These are phyloP conservation scores for Cossypha heuglini DNA, from an alignment of 2,797 vertebrate genomes.

Conservation along the genomic window DNA sequence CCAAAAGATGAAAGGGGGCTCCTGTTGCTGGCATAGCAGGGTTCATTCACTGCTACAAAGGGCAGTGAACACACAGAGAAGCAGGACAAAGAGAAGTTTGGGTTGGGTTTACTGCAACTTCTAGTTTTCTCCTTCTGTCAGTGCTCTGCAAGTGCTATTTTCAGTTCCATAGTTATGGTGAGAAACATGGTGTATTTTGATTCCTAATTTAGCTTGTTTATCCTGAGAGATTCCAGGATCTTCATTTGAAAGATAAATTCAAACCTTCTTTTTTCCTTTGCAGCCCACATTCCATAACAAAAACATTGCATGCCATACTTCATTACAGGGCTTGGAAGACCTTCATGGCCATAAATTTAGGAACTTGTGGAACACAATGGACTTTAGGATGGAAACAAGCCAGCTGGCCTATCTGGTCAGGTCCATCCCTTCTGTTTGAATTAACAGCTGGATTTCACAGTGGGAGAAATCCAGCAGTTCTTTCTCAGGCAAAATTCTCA, in stretches of 20 bases:
- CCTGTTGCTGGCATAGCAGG: background rate
- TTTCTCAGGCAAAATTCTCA: constrained; percentile 65
- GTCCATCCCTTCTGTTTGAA: constrained; percentile 67
- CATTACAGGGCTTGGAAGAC: constrained; percentile 52
- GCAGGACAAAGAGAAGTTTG: background rate
- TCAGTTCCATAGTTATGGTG: constrained; percentile 37
- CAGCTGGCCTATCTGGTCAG: constrained; percentile 66
- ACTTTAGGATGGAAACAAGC: constrained; percentile 53
- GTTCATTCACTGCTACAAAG: background rate
- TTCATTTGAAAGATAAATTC: constrained; percentile 47
- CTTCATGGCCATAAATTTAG: constrained; percentile 61
- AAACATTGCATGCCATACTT: constrained; percentile 51
- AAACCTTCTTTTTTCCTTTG: constrained; percentile 61
- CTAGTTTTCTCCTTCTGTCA: background rate
- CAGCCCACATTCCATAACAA: constrained; percentile 40
- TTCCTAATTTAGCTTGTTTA: constrained; percentile 59
- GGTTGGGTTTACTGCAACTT: background rate
- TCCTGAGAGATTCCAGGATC: constrained; percentile 31
- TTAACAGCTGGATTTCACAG: constrained; percentile 63
- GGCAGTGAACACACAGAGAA: background rate
- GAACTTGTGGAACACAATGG: constrained; percentile 59
- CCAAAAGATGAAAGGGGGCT: background rate
- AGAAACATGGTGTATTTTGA: constrained; percentile 43
- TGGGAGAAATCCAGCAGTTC: constrained; percentile 64
- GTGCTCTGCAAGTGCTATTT: constrained; percentile 7